Evolutionary conservation across 2,888 invertebrate genomes (phyloP).

Genomic region (Thyatira batis): DNA sequence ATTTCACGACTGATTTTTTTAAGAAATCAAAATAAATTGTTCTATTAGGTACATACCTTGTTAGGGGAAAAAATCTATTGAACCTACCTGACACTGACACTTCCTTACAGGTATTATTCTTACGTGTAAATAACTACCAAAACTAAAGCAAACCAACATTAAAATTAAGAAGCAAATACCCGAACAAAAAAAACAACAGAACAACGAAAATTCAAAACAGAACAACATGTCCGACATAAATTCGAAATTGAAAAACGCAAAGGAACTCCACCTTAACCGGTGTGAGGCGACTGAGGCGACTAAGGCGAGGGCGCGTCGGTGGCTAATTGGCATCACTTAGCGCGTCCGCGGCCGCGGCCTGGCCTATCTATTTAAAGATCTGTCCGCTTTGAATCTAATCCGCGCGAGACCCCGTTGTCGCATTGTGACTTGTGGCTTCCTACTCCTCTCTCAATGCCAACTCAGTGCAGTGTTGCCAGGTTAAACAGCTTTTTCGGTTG

Average conservation of each 20-base stretch:
- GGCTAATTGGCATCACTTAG: constrained; percentile 60
- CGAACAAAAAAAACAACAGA: neutral
- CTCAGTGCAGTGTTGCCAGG: neutral
- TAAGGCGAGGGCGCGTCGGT: constrained; percentile 35
- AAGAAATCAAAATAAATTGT: too few species aligned
- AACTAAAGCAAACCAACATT: too few species aligned
- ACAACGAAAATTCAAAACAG: neutral
- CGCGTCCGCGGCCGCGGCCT: constrained; percentile 50
- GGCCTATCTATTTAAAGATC: constrained; percentile 55
- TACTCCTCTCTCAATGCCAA: constrained; percentile 36
- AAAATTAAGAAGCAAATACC: too few species aligned
- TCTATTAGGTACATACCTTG: too few species aligned
- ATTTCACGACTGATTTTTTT: too few species aligned
- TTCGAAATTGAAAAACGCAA: constrained; percentile 6
- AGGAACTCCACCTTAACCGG: constrained; percentile 30
- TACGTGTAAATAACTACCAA: too few species aligned
- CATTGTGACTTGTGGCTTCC: constrained; percentile 43
- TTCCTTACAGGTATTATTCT: too few species aligned
- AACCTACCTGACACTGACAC: too few species aligned
- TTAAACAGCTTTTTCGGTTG: neutral
- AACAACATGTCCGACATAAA: neutral
- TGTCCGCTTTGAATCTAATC: constrained; percentile 45
- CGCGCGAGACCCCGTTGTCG: constrained; percentile 35
- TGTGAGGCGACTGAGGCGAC: too few species aligned
- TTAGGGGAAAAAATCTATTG: too few species aligned